Base-by-base conservation (phyloP, 1,140 invertebrate genomes). In the Samia ricini region DNA sequence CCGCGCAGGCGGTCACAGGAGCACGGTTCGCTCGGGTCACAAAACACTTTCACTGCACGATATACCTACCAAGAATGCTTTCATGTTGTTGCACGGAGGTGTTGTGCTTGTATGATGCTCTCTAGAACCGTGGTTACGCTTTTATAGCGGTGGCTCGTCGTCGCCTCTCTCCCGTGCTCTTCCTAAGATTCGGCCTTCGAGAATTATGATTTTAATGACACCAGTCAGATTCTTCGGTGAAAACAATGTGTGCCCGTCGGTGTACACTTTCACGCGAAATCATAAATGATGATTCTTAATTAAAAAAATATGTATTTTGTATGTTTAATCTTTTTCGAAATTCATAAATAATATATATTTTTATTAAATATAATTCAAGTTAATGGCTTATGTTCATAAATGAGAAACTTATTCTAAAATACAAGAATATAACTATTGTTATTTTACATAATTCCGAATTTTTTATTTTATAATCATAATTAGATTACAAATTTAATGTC, bases 201-300 rank as follows among this genome's bases (percentile, higher is more conserved):
- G 84, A 88, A 88, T 89, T 89, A 88, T 89, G 85, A 88, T 83
- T 88, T 89, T 88, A 90, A 90, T 88, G 83, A 85, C 79, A 88
- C 80, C 69, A 72, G 81, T 79, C 77, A 81, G 76, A 89, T 84
- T 85, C 77, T 68, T 79, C 71, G 83, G 87, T 85, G 85, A 88
- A 88, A 89, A 89, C 79, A 85, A 87, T 88, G 77, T 83, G 70
- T 75, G 58, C 68, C 61, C 66, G 60, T 66, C 60, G 70, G 63
- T 69, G 74, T 69, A 77, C 78, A 84, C 85, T 88, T 85, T 85
- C 82, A 77, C 80, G 66, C 49, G 24, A 19, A 56, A n/a, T 56
- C 10, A 56, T 52, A 52, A 56, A n/a, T 56, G 24, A 24, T 56
- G 22, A 26, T 56, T 26, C 24, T 5, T 23, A 12, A 55, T 55